A percentile compares a stretch with the other conserved stretches of the same genome.
Evolutionary conservation across 2,797 vertebrate genomes (phyloP).

Genomic region (Harpagifer antarcticus): DNA sequence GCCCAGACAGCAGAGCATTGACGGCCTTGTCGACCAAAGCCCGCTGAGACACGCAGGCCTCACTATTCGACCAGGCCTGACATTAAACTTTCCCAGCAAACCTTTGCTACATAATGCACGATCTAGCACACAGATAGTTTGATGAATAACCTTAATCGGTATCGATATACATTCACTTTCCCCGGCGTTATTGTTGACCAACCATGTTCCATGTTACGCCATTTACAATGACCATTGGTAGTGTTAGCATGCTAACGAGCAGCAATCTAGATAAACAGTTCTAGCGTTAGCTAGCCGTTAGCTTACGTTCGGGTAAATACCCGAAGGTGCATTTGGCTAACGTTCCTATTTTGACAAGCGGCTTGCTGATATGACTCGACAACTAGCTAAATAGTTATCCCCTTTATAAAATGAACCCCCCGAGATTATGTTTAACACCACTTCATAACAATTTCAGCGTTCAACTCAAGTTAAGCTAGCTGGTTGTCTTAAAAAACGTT

Average conservation of each 20-base stretch:
- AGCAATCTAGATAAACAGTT: slow-evolving; percentile 56
- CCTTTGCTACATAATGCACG: slow-evolving; percentile 11
- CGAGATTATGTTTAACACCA: background rate
- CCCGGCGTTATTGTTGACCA: slow-evolving; percentile 15
- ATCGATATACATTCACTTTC: background rate
- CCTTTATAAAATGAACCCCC: background rate
- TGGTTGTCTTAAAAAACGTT: slow-evolving; percentile 39
- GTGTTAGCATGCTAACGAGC: slow-evolving; percentile 61
- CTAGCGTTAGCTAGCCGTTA: slow-evolving; percentile 63
- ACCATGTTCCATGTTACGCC: slow-evolving; percentile 36
- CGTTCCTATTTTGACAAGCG: slow-evolving; percentile 54
- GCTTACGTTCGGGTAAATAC: slow-evolving; percentile 52
- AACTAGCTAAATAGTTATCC: slow-evolving; percentile 13
- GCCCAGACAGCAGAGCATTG: slow-evolving; percentile 70
- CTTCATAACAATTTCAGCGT: slow-evolving; percentile 1
- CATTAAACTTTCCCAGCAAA: slow-evolving; percentile 35
- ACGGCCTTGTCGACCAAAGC: slow-evolving; percentile 76
- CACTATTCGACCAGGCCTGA: slow-evolving; percentile 61
- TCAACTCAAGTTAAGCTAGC: slow-evolving; percentile 9
- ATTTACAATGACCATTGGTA: slow-evolving; percentile 47
- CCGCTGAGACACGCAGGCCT: slow-evolving; percentile 75
- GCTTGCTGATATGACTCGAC: slow-evolving; percentile 46
- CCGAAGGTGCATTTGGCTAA: slow-evolving; percentile 37
- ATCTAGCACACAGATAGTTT: background rate
- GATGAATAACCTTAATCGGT: background rate